A percentile compares a stretch with the other conserved stretches of the same genome.
Conservation (phyloP, 2,113 vertebrate genomes). For the Morone chrysops region DNA sequence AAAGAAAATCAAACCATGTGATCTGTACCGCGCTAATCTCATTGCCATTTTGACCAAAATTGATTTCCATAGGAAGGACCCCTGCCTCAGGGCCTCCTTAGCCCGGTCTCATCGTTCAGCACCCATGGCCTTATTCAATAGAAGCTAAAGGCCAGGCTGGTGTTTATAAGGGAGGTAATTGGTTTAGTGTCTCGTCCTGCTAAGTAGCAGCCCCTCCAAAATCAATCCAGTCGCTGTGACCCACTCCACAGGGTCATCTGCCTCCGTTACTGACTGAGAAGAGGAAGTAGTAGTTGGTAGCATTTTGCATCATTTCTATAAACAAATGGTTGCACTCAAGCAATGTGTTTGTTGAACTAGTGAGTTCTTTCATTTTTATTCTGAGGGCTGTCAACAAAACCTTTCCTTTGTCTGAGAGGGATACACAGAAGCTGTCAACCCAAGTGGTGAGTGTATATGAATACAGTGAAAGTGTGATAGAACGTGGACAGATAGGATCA, state of each 20-base stretch:
- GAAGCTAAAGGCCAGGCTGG: constrained; percentile 68
- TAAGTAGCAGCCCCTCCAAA: constrained; percentile 58
- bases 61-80: constrained; percentile 76
- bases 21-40: constrained; percentile 65
- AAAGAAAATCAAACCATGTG: constrained; percentile 42
- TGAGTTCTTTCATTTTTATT: neutral
- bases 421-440: neutral
- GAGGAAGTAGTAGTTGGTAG: neutral
- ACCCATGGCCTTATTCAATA: constrained; percentile 67
- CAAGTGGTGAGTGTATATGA: neutral
- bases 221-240: constrained; percentile 67
- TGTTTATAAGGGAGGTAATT: constrained; percentile 75
- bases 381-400: neutral
- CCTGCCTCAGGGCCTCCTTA: constrained; percentile 28
- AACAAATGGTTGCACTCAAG: neutral
- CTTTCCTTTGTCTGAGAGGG: neutral
- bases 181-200: constrained; percentile 64
- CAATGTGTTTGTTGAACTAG: neutral
- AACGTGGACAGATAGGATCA: neutral
- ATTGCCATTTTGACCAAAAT: constrained; percentile 75
- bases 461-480: neutral
- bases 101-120: constrained; percentile 56
- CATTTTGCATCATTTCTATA: neutral
- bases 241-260: constrained; percentile 37
- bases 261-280: constrained; percentile 16